phyloP scores from a whole-genome alignment of 2,888 invertebrate genomes.

The Adineta ricciae region DNA sequence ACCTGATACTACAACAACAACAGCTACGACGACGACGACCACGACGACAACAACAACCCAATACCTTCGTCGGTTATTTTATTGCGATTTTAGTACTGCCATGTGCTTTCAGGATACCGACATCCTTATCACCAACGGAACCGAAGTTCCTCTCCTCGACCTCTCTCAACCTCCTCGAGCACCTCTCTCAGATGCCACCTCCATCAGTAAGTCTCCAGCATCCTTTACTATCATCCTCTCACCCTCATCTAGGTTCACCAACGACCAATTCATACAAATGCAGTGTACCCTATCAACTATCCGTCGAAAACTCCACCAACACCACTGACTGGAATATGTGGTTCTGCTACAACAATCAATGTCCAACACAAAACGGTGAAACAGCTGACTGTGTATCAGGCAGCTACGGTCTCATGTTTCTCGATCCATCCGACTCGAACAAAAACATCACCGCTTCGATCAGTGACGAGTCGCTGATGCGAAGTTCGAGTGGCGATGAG shows the following conservation, averaged over 20 bases:
- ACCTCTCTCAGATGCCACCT: neutral
- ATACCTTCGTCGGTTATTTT: neutral
- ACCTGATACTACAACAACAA: too few species aligned
- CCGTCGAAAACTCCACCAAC: neutral
- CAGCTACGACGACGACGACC: too few species aligned
- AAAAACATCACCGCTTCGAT: neutral
- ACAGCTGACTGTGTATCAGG: neutral
- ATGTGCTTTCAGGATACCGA: neutral
- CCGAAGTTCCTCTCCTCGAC: neutral
- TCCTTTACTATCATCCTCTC: neutral
- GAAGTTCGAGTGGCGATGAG: neutral
- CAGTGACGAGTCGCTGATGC: too few species aligned
- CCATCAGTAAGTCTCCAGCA: neutral
- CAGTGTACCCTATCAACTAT: neutral
- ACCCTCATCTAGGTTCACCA: neutral
- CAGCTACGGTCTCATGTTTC: neutral
- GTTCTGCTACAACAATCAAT: neutral
- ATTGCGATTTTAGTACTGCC: neutral
- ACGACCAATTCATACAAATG: neutral
- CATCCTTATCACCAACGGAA: neutral
- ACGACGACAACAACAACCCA: too few species aligned
- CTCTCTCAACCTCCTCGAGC: neutral
- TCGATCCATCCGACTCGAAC: neutral
- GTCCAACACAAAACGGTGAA: neutral
- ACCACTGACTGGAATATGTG: neutral